Base-by-base conservation (phyloP, 2,888 invertebrate genomes). In the Aplocera efformata region DNA sequence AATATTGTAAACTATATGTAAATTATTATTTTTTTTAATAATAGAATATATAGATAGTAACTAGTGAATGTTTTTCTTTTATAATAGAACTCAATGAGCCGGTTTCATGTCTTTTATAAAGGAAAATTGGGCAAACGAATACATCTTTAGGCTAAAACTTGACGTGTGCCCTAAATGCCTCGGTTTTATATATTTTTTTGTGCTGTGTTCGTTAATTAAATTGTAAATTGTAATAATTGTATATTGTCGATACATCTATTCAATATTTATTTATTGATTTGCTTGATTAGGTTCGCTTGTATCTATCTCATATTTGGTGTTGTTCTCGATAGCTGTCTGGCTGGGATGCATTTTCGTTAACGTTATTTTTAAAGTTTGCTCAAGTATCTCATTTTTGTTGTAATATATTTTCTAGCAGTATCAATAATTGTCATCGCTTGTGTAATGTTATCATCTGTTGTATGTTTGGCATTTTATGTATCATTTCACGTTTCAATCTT, bases 161-260 rank as follows among this genome's bases (percentile, higher is more conserved):
- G 21, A 20, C 25, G 9, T 26, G 10, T 32, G 32, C 45, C 45
- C 76, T 25, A 29, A 38, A 40, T 40, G 45, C 36, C 45, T 45
- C 29, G 38, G 38, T 45, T 50, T 43, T 65, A 72, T 68, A 67
- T 63, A 63, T 67, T 62, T 66, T 60, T 66, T 86, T 85, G 88
- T 85, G 88, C 88, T 86, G 88, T 86, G 88, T 86, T 86, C 79
- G 83, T 84, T 85, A 85, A 79, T 78, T 81, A 72, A 68, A 74
- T 71, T 86, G 83, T 86, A 86, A 85, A 84, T 81, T 85, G 81
- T 84, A 83, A 80, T 80, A 83, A 83, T 78, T 85, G 88, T 88
- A 88, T 76, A 84, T 81, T 86, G 79, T 84, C 81, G 72, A 79
- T 82, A 80, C 72, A 81, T 17, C 13, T 17, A 2, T 79, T 76